These are phyloP conservation scores for Atlantisia rogersi DNA, from an alignment of 2,113 vertebrate genomes.

Conservation along the genomic window DNA sequence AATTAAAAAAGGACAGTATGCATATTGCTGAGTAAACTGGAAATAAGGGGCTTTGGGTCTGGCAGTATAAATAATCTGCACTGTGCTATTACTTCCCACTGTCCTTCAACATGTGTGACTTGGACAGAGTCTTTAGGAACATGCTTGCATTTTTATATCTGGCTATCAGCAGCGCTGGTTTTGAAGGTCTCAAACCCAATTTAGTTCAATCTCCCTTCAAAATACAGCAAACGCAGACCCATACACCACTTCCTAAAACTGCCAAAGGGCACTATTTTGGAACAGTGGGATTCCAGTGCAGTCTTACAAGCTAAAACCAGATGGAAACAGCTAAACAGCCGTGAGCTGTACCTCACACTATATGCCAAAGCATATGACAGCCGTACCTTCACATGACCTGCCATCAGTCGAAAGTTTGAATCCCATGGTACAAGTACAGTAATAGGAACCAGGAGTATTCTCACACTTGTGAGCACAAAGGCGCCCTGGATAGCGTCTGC, in stretches of 20 bases:
- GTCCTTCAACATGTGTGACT: neutral
- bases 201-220: neutral
- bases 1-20: neutral
- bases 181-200: neutral
- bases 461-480: conserved; percentile 96
- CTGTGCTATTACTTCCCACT: neutral
- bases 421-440: conserved; percentile 90
- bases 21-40: neutral
- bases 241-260: neutral
- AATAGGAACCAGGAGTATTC: conserved; percentile 90
- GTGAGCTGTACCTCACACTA: neutral
- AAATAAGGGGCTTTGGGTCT: neutral
- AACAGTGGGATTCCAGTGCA: neutral
- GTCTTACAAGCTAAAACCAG: neutral
- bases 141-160: neutral
- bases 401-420: conserved; percentile 87
- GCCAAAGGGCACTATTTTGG: neutral
- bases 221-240: neutral
- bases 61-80: neutral
- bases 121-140: neutral
- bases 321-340: neutral
- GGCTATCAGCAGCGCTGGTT: neutral
- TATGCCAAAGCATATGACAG: neutral
- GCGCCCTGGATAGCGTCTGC: conserved; percentile 91
- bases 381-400: conserved; percentile 90